Evolutionary conservation across 2,888 invertebrate species (phyloP).

Genomic region (Linyphia triangularis): DNA sequence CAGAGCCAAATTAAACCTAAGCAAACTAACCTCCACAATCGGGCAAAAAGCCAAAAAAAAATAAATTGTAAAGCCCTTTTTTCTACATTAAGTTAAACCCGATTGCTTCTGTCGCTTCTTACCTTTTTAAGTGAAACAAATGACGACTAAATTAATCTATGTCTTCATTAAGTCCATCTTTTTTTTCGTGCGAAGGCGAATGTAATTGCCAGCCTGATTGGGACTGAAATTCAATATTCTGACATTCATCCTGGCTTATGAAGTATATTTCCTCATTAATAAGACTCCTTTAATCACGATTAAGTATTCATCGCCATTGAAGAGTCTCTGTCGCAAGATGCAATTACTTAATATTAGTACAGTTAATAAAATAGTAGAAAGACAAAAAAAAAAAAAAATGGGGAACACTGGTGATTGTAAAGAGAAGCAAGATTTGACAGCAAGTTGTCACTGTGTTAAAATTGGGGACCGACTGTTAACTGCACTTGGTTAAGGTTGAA

Average conservation of each 20-base stretch:
- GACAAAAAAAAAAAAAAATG: constrained; percentile 4
- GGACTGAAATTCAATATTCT: constrained; percentile 72
- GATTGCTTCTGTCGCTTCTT: constrained; percentile 63
- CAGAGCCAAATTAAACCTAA: background rate
- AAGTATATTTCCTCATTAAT: constrained; percentile 74
- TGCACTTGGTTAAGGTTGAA: background rate
- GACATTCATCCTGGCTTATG: constrained; percentile 64
- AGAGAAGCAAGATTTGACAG: constrained; percentile 63
- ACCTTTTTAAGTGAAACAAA: constrained; percentile 72
- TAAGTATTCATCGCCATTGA: constrained; percentile 50
- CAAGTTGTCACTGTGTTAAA: constrained; percentile 46
- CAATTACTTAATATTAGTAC: constrained; percentile 74
- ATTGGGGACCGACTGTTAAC: constrained; percentile 14
- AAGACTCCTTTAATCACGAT: constrained; percentile 71
- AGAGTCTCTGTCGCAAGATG: constrained; percentile 35
- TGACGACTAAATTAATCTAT: constrained; percentile 73
- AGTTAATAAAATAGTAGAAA: constrained; percentile 69
- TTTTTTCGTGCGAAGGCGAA: constrained; percentile 30
- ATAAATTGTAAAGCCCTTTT: constrained; percentile 41
- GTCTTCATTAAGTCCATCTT: constrained; percentile 73
- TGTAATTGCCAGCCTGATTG: constrained; percentile 72
- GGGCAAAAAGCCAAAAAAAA: constrained; percentile 21
- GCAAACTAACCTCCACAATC: constrained; percentile 43
- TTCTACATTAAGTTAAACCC: constrained; percentile 43
- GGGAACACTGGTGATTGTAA: constrained; percentile 58